Percentiles rank a stretch among this genome's conserved stretches.
Conservation (phyloP, 2,113 vertebrate species). For the Galemys pyrenaicus region DNA sequence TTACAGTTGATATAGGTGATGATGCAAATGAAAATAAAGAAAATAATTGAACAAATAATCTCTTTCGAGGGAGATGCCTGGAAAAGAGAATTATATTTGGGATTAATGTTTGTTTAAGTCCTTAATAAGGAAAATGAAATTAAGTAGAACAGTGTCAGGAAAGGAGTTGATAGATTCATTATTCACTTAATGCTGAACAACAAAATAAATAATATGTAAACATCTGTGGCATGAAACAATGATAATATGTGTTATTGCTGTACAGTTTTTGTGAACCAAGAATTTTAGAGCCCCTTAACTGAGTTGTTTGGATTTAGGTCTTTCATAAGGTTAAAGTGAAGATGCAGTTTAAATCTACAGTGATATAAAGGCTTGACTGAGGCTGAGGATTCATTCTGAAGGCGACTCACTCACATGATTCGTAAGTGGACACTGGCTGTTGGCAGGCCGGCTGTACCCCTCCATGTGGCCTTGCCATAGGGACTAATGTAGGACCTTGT, state of each 20-base stretch:
- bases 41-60: background rate
- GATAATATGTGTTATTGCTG: no score
- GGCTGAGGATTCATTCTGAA: background rate
- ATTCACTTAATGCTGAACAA: background rate
- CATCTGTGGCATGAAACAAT: no score
- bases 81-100: background rate
- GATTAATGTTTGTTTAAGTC: background rate
- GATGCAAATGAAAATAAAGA: background rate
- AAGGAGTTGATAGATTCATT: background rate
- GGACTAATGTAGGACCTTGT: background rate
- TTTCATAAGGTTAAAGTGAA: background rate
- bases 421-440: background rate
- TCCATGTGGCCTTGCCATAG: background rate
- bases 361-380: background rate
- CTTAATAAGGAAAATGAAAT: background rate
- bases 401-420: background rate
- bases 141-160: background rate
- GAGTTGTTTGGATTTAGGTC: background rate
- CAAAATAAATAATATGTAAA: no score
- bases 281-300: no score
- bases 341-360: background rate
- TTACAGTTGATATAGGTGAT: background rate
- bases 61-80: background rate
- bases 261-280: no score
- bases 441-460: background rate